These are phyloP conservation scores for Ardeotis arabs DNA, from an alignment of 2,113 vertebrate genomes.

Conservation along the genomic window DNA sequence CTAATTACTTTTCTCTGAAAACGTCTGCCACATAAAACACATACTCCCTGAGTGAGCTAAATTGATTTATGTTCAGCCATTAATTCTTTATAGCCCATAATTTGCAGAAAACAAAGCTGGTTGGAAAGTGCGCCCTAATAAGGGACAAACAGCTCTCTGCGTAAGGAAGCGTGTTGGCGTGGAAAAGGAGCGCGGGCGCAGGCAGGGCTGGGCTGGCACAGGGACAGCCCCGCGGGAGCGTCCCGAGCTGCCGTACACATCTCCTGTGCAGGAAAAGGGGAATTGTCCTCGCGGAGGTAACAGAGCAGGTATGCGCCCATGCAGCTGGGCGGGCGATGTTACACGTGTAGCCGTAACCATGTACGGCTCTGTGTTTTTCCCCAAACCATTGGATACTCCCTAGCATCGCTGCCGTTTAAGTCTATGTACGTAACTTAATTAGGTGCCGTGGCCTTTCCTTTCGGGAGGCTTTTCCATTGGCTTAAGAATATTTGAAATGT, in stretches of 20 bases:
- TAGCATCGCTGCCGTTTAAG: background rate
- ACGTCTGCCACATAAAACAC: conserved; percentile 26
- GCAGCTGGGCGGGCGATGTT: background rate
- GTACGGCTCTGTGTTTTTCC: background rate
- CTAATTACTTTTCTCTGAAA: conserved; percentile 68
- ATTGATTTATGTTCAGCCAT: conserved; percentile 57
- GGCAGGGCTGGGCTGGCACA: background rate
- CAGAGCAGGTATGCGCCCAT: accelerated
- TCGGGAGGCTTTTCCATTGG: background rate
- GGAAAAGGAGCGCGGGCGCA: background rate
- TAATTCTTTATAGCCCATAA: conserved; percentile 61
- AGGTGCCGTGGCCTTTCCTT: background rate
- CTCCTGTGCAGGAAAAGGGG: accelerated
- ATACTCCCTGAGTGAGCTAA: background rate
- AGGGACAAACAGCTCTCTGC: conserved; percentile 12
- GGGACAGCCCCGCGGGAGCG: background rate
- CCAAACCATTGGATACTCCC: background rate
- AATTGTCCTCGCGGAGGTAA: background rate
- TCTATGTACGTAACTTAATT: background rate
- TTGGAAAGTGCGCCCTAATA: conserved; percentile 1
- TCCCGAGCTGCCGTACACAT: background rate
- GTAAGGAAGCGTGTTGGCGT: background rate
- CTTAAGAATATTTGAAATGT: background rate
- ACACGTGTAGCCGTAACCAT: accelerated
- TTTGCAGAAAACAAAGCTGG: conserved; percentile 31